Evolutionary conservation across 2,797 vertebrate genomes (phyloP).

Genomic region (Lophotriccus pileatus): DNA sequence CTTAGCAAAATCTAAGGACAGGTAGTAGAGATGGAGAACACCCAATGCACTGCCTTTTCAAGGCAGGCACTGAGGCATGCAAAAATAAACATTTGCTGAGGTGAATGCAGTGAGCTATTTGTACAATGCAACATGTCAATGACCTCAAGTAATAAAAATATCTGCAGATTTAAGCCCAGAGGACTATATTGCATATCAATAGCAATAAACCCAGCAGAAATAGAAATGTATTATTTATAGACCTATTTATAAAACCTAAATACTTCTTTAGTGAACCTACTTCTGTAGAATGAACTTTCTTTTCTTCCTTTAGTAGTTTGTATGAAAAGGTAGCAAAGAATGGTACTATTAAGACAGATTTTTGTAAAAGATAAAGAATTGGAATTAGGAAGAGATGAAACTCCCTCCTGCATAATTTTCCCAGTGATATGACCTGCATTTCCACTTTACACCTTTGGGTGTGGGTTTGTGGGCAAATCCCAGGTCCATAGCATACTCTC

Average conservation of each 20-base stretch:
- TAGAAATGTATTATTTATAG: slow-evolving; percentile 72
- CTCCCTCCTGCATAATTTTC: background rate
- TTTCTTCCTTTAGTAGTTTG: background rate
- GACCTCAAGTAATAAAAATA: slow-evolving; percentile 64
- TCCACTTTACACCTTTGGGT: background rate
- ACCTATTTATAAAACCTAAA: slow-evolving; percentile 63
- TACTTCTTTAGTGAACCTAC: slow-evolving; percentile 24
- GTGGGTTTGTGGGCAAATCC: background rate
- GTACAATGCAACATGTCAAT: slow-evolving; percentile 37
- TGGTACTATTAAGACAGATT: background rate
- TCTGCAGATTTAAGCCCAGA: slow-evolving; percentile 63
- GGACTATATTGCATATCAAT: slow-evolving; percentile 66
- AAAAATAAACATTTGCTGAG: slow-evolving; percentile 61
- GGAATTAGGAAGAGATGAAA: background rate
- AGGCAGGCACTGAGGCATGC: slow-evolving; percentile 50
- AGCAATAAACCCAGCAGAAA: slow-evolving; percentile 59
- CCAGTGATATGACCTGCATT: background rate
- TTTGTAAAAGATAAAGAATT: background rate
- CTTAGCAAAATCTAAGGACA: slow-evolving; percentile 64
- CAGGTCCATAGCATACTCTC: background rate
- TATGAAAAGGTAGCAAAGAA: background rate
- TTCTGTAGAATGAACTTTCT: slow-evolving; percentile 26
- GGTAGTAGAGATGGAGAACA: slow-evolving; percentile 38
- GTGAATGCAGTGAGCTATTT: slow-evolving; percentile 9
- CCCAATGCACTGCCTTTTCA: background rate